Evolutionary conservation across 2,888 invertebrate genomes (phyloP).

Genomic region (Dexiosoma caninum): DNA sequence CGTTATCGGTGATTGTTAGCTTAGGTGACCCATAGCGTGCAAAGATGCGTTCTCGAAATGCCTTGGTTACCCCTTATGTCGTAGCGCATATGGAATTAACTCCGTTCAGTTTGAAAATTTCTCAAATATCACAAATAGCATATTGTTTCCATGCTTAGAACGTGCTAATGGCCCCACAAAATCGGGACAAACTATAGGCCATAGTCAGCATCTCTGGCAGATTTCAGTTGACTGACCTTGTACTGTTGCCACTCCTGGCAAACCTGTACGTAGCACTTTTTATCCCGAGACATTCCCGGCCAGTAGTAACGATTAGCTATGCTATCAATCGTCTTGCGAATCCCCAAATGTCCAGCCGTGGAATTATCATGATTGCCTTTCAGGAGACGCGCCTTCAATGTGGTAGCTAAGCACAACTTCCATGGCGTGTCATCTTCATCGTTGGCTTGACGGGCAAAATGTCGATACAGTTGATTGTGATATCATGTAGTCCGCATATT

Average conservation of each 20-base stretch:
- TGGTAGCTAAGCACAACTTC: background rate
- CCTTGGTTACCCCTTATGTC: too few relatives aligned
- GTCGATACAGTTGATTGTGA: too few relatives aligned
- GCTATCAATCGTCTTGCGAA: background rate
- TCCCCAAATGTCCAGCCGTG: background rate
- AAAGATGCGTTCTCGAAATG: too few relatives aligned
- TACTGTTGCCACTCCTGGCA: background rate
- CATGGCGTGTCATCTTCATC: background rate
- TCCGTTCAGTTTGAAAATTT: too few relatives aligned
- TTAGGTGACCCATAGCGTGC: too few relatives aligned
- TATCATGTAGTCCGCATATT: too few relatives aligned
- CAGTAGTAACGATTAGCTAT: background rate
- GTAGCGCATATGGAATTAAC: too few relatives aligned
- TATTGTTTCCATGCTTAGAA: too few relatives aligned
- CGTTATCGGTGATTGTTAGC: too few relatives aligned
- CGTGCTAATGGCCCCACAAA: too few relatives aligned
- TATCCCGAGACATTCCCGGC: background rate
- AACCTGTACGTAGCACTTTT: background rate
- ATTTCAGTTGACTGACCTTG: background rate
- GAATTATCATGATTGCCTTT: background rate
- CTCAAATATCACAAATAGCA: too few relatives aligned
- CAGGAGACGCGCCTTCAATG: background rate
- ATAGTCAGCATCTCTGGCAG: background rate
- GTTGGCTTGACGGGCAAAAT: background rate
- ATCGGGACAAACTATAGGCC: too few relatives aligned